These are phyloP conservation scores for Encarsia formosa DNA, from an alignment of 2,888 invertebrate genomes.

Conservation along the genomic window DNA sequence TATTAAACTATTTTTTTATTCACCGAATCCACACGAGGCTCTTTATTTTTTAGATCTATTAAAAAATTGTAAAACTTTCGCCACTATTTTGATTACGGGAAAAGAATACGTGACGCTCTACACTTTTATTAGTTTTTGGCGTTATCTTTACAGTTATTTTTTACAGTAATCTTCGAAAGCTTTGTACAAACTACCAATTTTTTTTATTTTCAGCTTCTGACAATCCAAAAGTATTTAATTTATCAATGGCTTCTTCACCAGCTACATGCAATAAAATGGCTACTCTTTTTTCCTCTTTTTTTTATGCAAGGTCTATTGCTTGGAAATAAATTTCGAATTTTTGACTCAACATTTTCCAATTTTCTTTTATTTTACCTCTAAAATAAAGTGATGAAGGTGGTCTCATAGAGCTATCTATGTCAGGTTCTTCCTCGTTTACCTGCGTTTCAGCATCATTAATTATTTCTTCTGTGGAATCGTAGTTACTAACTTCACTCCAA, in stretches of 20 bases:
- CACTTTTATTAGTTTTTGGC: conserved; percentile 27
- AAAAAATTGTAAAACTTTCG: conserved; percentile 30
- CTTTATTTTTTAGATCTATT: conserved; percentile 32
- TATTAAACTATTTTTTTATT: too few species aligned
- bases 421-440: neutral
- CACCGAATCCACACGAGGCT: conserved; percentile 31
- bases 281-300: conserved; percentile 27
- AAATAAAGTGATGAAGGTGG: conserved; percentile 24
- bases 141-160: too few species aligned
- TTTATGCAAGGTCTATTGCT: conserved; percentile 31
- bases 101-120: conserved; percentile 32
- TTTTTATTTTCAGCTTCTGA: conserved; percentile 25
- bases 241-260: conserved; percentile 33
- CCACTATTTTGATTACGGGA: conserved; percentile 20
- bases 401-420: conserved; percentile 21
- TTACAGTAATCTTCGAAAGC: conserved; percentile 29
- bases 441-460: neutral
- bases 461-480: neutral
- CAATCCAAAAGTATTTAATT: conserved; percentile 32
- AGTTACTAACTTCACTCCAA: neutral
- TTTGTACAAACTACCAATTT: conserved; percentile 22
- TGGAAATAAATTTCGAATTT: conserved; percentile 31
- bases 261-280: conserved; percentile 34
- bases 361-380: conserved; percentile 29
- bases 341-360: conserved; percentile 33